Evolutionary conservation across 2,888 invertebrate genomes (phyloP), one percentile per base, ranked within the genome.

Genomic region (Tiliacea aurago): DNA sequence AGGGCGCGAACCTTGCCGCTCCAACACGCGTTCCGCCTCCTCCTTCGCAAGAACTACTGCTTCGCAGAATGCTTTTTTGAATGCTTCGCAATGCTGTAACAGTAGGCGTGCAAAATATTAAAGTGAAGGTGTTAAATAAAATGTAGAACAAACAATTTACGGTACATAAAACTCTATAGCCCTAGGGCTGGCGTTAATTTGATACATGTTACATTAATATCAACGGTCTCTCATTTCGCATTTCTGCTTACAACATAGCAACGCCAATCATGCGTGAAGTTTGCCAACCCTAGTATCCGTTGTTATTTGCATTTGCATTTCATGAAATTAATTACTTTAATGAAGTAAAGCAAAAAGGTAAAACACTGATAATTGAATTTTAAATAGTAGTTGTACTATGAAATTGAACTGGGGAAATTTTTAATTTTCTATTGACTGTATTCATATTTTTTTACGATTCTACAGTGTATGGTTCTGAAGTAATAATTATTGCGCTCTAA

Each of bases 241-340:
- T 86, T 78, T 76, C 56, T 76, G 78, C 73, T 86, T 86, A 68
- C 86, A 56, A 87, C 86, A 86, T 62, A 18, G 23, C 56, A 10
- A 18, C 15, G 10, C 62, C 81, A 81, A 86, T 86, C 85, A 86
- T 75, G 88, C 78, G 75, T 73, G 45, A 70, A 59, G 67, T 84
- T 80, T 73, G 28, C 68, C 67, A 87, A 86, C 88, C 59, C 33
- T 76, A 45, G 68, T 87, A 84, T 84, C 86, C 83, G 88, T 70
- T 83, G 75, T 73, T 80, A 67, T 79, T 74, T 76, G 65, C 65
- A 84, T 86, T 84, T 83, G 84, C 78, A 86, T 86, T 84, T 67
- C 72, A 78, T 83, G 83, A 86, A 86, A 87, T 81, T 77, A 78
- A 77, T 80, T 67, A 78, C 70, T 76, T 76, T 65, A 74, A 68